Evolutionary conservation across 2,797 vertebrate genomes (phyloP), one percentile per base, ranked within the genome.

Genomic region (Channallabes apus): DNA sequence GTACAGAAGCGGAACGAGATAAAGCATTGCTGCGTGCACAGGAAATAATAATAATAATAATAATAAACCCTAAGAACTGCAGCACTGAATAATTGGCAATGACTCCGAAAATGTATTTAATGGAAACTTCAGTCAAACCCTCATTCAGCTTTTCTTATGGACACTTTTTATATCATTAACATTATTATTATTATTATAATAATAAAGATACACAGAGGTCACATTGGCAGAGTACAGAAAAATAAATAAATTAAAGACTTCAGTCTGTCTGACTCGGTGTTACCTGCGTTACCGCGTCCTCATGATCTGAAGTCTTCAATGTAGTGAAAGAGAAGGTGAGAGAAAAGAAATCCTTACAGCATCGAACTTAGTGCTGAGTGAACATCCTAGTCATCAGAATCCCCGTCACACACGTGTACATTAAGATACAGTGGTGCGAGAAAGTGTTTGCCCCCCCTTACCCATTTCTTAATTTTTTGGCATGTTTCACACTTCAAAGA

Each of bases 101-200:
- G 61, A 86, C 87, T 89, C 83, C n/a, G 56, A 51, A 51, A 51
- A 51, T 51, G 0, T 51, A 59, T 68, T 35, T 58, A 51, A 86
- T 24, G 78, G 62, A 86, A 35, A 88, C 77, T 79, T 77, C 84
- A 89, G 87, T 87, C 83, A 87, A 82, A 88, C 88, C 84, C 88
- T 88, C 24, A 82, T 87, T 85, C 61, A 82, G 88, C 88, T 88
- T 89, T 89, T 89, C 88, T 89, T 88, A 89, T 89, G 88, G 88
- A 84, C 83, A 89, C 87, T 86, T 67, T 51, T 27, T 71, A 69
- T 64, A 79, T 72, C 41, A 29, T 56, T 15, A 6, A 41, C 38
- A 51, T 51, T 51, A 51, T n/a, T 46, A 24, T 18, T 27, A 8
- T 41, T 27, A 6, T 27, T 29, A 8, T 17, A 35, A 20, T 22